A percentile compares a stretch with the other conserved stretches of the same genome.
Evolutionary conservation across 2,797 vertebrate genomes (phyloP).

Genomic region (Anisognathus igniventris): DNA sequence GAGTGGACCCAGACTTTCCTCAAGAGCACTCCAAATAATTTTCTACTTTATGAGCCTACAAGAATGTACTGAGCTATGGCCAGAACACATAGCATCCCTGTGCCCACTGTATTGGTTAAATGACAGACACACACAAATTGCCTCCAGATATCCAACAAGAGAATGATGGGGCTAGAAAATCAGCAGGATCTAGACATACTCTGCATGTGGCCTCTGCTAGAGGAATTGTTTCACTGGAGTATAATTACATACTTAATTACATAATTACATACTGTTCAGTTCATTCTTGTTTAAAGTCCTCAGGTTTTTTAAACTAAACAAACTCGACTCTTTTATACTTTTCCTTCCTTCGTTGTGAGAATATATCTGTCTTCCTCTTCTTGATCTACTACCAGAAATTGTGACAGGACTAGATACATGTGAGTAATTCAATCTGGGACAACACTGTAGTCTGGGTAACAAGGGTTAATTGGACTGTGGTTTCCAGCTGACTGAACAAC

Average conservation of each 20-base stretch:
- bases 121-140: background rate
- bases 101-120: background rate
- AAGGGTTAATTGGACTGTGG: background rate
- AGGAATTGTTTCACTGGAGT: background rate
- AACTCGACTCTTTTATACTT: background rate
- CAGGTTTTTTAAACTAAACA: background rate
- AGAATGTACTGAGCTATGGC: background rate
- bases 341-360: background rate
- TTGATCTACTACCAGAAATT: background rate
- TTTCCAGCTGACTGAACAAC: background rate
- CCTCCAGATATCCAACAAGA: background rate
- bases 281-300: background rate
- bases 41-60: background rate
- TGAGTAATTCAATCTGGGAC: background rate
- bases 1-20: background rate
- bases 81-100: background rate
- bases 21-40: background rate
- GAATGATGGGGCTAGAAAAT: background rate
- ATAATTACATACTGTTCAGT: background rate
- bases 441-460: background rate
- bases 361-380: background rate
- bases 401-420: background rate
- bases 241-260: background rate
- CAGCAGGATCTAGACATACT: background rate
- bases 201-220: background rate